These are phyloP conservation scores for Wasmannia auropunctata DNA, from an alignment of 1,140 invertebrate species.

Conservation along the genomic window DNA sequence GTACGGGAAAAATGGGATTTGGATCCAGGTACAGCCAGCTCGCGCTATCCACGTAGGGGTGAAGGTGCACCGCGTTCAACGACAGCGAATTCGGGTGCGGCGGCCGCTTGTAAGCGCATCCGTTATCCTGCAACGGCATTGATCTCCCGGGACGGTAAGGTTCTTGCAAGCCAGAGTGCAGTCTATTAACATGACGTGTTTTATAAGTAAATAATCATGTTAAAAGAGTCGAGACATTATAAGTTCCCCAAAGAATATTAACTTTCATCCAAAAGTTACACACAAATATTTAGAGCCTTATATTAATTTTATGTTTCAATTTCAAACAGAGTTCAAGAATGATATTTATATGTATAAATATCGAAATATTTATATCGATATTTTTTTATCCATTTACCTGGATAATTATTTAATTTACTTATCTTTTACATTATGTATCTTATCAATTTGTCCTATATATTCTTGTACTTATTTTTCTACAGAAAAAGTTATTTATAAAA, in stretches of 20 bases:
- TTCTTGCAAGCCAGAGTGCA: conserved; percentile 52
- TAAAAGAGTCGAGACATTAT: not conserved
- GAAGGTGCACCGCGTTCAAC: conserved; percentile 54
- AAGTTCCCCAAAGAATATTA: not conserved
- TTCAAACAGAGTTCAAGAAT: too few species aligned
- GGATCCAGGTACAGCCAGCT: conserved; percentile 81
- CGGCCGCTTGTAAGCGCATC: conserved; percentile 38
- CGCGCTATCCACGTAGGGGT: conserved; percentile 76
- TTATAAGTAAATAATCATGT: not conserved
- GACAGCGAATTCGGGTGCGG: conserved; percentile 32
- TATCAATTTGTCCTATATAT: too few species aligned
- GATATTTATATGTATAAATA: too few species aligned
- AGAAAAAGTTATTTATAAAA: too few species aligned
- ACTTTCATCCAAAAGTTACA: not conserved
- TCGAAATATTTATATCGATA: too few species aligned
- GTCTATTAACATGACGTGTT: conserved; percentile 39
- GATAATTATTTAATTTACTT: too few species aligned
- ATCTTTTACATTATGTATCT: too few species aligned
- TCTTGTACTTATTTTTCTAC: too few species aligned
- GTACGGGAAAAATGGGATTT: conserved; percentile 62
- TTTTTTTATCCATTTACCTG: too few species aligned
- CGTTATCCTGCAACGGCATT: conserved; percentile 42
- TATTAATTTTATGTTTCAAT: too few species aligned
- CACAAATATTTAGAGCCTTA: too few species aligned
- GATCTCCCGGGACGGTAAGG: conserved; percentile 56